phyloP scores from a whole-genome alignment of 2,888 invertebrate genomes.

The Cataglyphis altisquamis region DNA sequence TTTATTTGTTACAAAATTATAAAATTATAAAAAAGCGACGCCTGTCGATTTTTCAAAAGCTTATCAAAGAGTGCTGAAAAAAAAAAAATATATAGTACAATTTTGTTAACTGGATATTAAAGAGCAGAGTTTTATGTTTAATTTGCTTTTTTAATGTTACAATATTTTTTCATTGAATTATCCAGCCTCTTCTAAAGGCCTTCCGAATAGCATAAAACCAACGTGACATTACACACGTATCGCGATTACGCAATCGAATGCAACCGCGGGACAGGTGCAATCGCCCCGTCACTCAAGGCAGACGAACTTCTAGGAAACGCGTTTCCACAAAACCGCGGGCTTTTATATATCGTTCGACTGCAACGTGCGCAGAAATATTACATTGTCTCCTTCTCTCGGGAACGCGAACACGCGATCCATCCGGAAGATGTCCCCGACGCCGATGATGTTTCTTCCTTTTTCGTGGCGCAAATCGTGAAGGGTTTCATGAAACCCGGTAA shows the following conservation, averaged over 20 bases:
- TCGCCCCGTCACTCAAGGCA: constrained; percentile 42
- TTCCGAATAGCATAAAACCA: background rate
- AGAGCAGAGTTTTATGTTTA: no score
- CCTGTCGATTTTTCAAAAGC: no score
- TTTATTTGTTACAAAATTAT: no score
- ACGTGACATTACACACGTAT: constrained; percentile 1
- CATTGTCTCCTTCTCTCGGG: constrained; percentile 7
- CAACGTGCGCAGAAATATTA: constrained; percentile 37
- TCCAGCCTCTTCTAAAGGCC: background rate
- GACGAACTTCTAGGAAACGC: constrained; percentile 47
- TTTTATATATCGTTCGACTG: constrained; percentile 31
- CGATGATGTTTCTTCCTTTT: constrained; percentile 10
- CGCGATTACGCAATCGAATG: constrained; percentile 37
- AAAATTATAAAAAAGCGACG: no score
- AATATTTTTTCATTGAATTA: no score
- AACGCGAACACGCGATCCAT: constrained; percentile 34
- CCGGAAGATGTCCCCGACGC: background rate
- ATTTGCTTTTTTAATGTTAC: no score
- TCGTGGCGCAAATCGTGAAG: constrained; percentile 42
- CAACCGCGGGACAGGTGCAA: constrained; percentile 35
- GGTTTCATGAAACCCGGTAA: constrained; percentile 72
- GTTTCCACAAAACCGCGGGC: constrained; percentile 37
- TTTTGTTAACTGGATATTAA: no score
- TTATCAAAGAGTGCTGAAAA: no score
- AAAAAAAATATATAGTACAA: no score